A percentile compares a stretch with the other conserved stretches of the same genome.
Evolutionary conservation across 2,888 invertebrate genomes (phyloP).

Genomic region (Stegophylla sp.): DNA sequence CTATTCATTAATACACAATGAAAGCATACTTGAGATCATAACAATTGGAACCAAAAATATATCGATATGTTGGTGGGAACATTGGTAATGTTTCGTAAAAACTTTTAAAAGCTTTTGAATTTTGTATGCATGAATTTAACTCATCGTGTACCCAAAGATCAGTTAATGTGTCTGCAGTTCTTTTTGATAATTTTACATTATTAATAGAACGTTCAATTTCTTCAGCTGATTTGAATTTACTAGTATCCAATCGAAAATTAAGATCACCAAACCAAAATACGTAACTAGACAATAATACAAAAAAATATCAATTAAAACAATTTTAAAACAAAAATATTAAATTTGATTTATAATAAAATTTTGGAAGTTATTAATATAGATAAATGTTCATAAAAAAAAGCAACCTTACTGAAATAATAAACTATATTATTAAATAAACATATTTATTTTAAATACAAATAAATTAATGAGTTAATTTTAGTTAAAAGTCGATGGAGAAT

Average conservation of each 20-base stretch:
- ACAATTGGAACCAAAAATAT: constrained; percentile 75
- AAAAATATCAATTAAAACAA: not conserved
- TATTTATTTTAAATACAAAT: too few relatives aligned
- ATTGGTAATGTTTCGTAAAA: constrained; percentile 75
- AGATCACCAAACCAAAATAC: constrained; percentile 92
- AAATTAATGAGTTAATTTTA: too few relatives aligned
- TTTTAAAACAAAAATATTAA: constrained; percentile 42
- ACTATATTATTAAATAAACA: too few relatives aligned
- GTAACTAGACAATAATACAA: constrained; percentile 70
- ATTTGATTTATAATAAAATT: too few relatives aligned
- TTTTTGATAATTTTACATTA: constrained; percentile 42
- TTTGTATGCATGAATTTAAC: constrained; percentile 73
- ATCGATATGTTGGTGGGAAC: constrained; percentile 90
- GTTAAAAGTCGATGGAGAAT: too few relatives aligned
- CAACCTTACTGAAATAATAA: too few relatives aligned
- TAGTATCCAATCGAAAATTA: constrained; percentile 75
- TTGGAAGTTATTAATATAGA: too few relatives aligned
- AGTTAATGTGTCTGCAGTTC: constrained; percentile 67
- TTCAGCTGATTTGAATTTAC: constrained; percentile 60
- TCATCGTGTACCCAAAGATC: constrained; percentile 79
- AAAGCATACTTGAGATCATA: constrained; percentile 77
- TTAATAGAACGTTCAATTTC: constrained; percentile 58
- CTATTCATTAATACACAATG: not conserved
- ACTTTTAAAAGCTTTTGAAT: constrained; percentile 83
- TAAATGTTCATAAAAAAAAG: too few relatives aligned